Evolutionary conservation across 1,140 invertebrate species (phyloP).

Genomic region (Thaumatotibia leucotreta): DNA sequence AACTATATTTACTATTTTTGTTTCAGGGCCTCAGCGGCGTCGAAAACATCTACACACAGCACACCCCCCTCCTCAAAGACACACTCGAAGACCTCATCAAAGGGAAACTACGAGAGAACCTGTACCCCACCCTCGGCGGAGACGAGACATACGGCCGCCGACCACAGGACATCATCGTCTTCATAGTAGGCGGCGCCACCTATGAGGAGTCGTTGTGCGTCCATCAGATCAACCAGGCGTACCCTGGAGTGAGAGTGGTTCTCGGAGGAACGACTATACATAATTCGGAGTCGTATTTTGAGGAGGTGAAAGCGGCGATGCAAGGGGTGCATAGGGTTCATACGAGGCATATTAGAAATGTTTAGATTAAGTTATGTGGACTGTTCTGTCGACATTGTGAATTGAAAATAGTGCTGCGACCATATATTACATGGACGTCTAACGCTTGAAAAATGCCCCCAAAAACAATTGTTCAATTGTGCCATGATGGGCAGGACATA

Average conservation of each 20-base stretch:
- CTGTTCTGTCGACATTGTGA: too few species aligned
- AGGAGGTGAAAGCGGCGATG: constrained; percentile 80
- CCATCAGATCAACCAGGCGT: constrained; percentile 88
- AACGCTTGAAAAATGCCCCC: too few species aligned
- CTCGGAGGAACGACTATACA: constrained; percentile 95
- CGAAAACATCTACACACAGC: constrained; percentile 98
- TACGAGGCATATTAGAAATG: constrained; percentile 62
- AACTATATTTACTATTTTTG: background rate
- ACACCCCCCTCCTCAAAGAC: constrained; percentile 91
- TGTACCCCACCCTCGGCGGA: constrained; percentile 88
- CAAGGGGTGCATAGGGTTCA: constrained; percentile 76
- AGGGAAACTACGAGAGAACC: constrained; percentile 88
- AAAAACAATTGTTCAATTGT: too few species aligned
- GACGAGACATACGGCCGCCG: constrained; percentile 76
- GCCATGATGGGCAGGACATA: too few species aligned
- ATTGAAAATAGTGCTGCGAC: too few species aligned
- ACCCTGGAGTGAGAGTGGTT: constrained; percentile 86
- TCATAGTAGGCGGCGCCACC: constrained; percentile 97
- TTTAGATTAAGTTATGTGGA: too few species aligned
- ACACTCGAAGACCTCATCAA: constrained; percentile 93
- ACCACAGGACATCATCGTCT: constrained; percentile 95
- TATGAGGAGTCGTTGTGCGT: constrained; percentile 96
- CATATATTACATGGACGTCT: too few species aligned
- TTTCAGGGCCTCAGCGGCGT: constrained; percentile 92
- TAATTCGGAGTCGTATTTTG: constrained; percentile 89